Evolutionary conservation across 1,140 invertebrate species (phyloP).

Genomic region (Oedothorax gibbosus): DNA sequence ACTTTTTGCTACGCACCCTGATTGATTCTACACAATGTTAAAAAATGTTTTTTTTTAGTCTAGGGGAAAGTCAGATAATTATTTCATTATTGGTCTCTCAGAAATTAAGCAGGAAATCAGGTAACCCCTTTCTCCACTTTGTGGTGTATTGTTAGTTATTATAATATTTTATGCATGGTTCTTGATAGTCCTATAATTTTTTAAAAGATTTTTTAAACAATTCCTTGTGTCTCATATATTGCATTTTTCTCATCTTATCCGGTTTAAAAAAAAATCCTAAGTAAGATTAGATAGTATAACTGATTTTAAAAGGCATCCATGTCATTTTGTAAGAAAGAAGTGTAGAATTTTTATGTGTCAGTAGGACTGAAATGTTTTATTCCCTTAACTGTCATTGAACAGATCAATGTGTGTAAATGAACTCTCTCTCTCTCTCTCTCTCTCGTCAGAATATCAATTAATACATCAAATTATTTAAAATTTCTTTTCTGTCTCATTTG

Average conservation of each 20-base stretch:
- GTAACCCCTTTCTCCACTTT: slow-evolving; percentile 58
- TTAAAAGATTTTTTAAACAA: too few species aligned
- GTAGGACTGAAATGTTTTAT: background rate
- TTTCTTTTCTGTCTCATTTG: background rate
- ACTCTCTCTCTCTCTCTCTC: too few species aligned
- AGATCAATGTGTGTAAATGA: too few species aligned
- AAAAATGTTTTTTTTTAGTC: slow-evolving; percentile 26
- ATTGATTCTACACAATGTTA: too few species aligned
- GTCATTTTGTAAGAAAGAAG: background rate
- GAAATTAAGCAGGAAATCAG: slow-evolving; percentile 81
- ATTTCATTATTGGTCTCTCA: slow-evolving; percentile 82
- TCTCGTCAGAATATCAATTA: background rate
- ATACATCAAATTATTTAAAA: background rate
- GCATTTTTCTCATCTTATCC: too few species aligned
- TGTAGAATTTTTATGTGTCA: background rate
- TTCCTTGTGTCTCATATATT: too few species aligned
- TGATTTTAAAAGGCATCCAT: background rate
- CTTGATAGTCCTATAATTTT: background rate
- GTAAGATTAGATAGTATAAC: too few species aligned
- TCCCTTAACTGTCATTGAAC: too few species aligned
- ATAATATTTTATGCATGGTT: background rate
- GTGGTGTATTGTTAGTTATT: background rate
- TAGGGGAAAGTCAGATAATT: slow-evolving; percentile 75
- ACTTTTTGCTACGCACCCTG: too few species aligned
- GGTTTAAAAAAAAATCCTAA: too few species aligned